phyloP scores from a whole-genome alignment of 2,888 invertebrate species.

The Spilosoma lubricipeda region DNA sequence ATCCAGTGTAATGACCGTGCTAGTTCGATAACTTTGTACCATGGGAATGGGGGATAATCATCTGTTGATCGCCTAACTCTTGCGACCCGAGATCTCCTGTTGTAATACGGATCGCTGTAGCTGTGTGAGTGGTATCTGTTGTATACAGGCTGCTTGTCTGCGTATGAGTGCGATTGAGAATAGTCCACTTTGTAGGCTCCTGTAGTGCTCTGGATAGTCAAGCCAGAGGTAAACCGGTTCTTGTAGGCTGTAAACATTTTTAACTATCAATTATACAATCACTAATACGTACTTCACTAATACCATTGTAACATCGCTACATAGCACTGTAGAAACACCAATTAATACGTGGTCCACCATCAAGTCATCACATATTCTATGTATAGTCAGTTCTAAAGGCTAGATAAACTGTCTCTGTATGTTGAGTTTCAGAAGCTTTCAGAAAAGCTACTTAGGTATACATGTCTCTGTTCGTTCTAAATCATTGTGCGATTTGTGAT shows the following conservation, averaged over 20 bases:
- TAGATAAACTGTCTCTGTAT: no score
- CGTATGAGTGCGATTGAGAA: conserved; percentile 78
- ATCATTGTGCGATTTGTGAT: no score
- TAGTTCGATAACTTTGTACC: conserved; percentile 91
- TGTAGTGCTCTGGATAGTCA: conserved; percentile 75
- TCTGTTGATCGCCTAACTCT: conserved; percentile 74
- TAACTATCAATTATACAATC: no score
- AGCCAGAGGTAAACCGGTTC: conserved; percentile 69
- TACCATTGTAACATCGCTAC: neutral
- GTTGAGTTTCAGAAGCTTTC: no score
- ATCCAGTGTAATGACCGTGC: conserved; percentile 90
- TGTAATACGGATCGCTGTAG: conserved; percentile 77
- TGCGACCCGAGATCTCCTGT: conserved; percentile 77
- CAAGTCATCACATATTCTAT: no score
- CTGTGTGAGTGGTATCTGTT: conserved; percentile 79
- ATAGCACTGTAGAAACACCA: neutral
- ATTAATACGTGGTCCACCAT: no score
- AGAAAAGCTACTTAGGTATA: no score
- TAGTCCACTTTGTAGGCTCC: conserved; percentile 84
- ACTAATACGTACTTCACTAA: neutral
- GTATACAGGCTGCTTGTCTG: conserved; percentile 80
- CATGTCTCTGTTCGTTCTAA: no score
- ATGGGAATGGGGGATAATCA: conserved; percentile 90
- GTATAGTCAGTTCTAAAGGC: no score
- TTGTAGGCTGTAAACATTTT: conserved; percentile 70